A percentile compares a stretch with the other conserved stretches of the same genome.
Evolutionary conservation across 1,140 invertebrate genomes (phyloP).

Genomic region (Contarinia nasturtii): DNA sequence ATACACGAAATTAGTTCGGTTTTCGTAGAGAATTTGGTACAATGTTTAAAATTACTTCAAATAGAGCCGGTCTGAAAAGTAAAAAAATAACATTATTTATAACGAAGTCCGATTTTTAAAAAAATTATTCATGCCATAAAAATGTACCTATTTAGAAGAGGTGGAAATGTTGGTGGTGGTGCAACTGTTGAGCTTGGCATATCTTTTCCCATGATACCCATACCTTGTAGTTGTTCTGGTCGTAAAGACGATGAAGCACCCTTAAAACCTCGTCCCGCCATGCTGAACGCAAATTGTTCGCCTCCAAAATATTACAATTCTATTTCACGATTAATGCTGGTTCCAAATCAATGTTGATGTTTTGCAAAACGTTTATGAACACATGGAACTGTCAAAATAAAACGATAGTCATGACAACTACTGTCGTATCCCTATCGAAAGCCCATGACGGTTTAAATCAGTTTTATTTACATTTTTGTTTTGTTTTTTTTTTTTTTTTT

Average conservation of each 20-base stretch:
- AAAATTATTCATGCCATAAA: conserved; percentile 11
- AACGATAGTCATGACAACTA: too few species aligned
- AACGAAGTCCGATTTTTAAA: not conserved
- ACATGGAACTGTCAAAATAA: too few species aligned
- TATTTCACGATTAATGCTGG: too few species aligned
- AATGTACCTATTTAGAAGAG: conserved; percentile 36
- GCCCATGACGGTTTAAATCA: too few species aligned
- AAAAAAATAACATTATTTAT: not conserved
- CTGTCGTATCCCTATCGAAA: too few species aligned
- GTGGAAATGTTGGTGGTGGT: conserved; percentile 47
- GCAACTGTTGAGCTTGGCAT: conserved; percentile 32
- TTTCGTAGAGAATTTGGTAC: not conserved
- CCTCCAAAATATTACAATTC: not conserved
- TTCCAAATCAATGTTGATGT: too few species aligned
- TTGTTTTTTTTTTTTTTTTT: too few species aligned
- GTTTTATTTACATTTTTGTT: too few species aligned
- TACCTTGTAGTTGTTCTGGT: conserved; percentile 31
- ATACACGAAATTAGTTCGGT: conserved; percentile 2
- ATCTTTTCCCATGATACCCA: conserved; percentile 40
- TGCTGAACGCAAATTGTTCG: conserved; percentile 20
- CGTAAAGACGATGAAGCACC: conserved; percentile 36
- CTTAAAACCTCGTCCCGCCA: conserved; percentile 23
- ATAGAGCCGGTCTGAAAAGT: not conserved
- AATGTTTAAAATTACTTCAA: not conserved
- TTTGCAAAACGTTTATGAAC: too few species aligned